phyloP scores from a whole-genome alignment of 2,888 invertebrate genomes.

The Xylophagus ater region DNA sequence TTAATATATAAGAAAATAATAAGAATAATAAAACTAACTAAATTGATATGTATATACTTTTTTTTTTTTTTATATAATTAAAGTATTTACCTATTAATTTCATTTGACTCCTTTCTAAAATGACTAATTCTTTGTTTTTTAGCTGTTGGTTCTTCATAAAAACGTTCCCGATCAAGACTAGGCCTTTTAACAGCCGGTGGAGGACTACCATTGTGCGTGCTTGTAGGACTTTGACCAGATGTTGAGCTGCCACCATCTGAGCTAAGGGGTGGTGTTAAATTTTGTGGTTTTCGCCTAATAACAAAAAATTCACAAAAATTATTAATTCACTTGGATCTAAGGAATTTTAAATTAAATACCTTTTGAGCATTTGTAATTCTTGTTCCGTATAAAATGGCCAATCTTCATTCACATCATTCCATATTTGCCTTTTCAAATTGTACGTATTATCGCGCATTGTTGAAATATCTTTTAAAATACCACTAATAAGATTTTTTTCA shows the following conservation, averaged over 20 bases:
- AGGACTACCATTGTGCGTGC: conserved; percentile 62
- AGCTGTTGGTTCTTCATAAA: conserved; percentile 47
- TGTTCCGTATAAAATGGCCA: conserved; percentile 92
- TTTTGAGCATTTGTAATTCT: conserved; percentile 77
- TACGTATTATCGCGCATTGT: conserved; percentile 79
- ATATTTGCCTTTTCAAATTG: conserved; percentile 73
- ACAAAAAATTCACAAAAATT: conserved; percentile 7
- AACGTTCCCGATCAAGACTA: conserved; percentile 39
- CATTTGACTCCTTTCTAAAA: conserved; percentile 48
- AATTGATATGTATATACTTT: too few species aligned
- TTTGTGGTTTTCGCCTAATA: conserved; percentile 75
- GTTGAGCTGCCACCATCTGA: conserved; percentile 69
- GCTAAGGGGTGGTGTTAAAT: conserved; percentile 78
- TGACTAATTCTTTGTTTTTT: conserved; percentile 84
- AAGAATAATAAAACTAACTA: conserved; percentile 1
- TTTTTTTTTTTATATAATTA: too few species aligned
- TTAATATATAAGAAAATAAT: too few species aligned
- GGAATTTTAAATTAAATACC: conserved; percentile 39
- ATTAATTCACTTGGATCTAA: not conserved
- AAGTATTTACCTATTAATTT: conserved; percentile 16
- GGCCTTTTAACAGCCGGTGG: conserved; percentile 51
- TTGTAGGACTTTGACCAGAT: conserved; percentile 68
- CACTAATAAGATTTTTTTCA: conserved; percentile 64
- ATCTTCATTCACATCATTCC: conserved; percentile 87
- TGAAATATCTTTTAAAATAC: conserved; percentile 70